Percentiles rank a stretch among this genome's conserved stretches.
Conservation (phyloP, 2,888 invertebrate genomes). For the Deladenus siricidicola region DNA sequence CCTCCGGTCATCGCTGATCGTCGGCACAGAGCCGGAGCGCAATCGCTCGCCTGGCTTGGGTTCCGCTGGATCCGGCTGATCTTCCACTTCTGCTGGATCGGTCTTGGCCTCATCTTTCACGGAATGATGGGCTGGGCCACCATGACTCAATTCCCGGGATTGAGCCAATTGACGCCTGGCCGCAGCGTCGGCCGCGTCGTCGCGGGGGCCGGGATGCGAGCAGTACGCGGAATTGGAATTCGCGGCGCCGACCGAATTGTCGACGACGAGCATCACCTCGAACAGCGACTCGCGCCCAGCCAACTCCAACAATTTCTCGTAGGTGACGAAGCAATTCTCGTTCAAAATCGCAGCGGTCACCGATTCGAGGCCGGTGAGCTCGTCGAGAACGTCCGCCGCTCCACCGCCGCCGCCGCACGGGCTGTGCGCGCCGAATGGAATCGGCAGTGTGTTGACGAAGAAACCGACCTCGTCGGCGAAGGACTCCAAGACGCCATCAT, state of each 20-base stretch:
- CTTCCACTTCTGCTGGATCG: background rate
- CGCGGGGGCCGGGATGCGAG: too few relatives aligned
- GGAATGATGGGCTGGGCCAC: too few relatives aligned
- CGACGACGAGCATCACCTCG: conserved; percentile 30
- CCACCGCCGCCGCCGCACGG: background rate
- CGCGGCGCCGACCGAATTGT: conserved; percentile 2
- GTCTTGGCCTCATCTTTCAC: background rate
- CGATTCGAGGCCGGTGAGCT: conserved; percentile 1
- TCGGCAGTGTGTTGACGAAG: conserved; percentile 19
- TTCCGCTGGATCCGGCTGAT: too few relatives aligned
- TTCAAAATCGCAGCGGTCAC: background rate
- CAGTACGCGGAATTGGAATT: too few relatives aligned
- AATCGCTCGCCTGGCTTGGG: too few relatives aligned
- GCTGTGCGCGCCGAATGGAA: conserved; percentile 2
- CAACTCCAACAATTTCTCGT: conserved; percentile 4
- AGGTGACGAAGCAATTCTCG: conserved; percentile 1
- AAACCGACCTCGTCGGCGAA: conserved; percentile 18
- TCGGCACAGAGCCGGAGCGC: too few relatives aligned
- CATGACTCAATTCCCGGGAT: too few relatives aligned
- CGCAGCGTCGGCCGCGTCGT: too few relatives aligned
- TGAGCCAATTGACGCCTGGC: too few relatives aligned
- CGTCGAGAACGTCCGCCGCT: background rate
- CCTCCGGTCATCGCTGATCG: background rate
- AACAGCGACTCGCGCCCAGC: conserved; percentile 15
- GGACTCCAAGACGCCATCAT: too few relatives aligned